Conservation (phyloP, 2,797 vertebrate species). For the Pangasius krempfi region DNA sequence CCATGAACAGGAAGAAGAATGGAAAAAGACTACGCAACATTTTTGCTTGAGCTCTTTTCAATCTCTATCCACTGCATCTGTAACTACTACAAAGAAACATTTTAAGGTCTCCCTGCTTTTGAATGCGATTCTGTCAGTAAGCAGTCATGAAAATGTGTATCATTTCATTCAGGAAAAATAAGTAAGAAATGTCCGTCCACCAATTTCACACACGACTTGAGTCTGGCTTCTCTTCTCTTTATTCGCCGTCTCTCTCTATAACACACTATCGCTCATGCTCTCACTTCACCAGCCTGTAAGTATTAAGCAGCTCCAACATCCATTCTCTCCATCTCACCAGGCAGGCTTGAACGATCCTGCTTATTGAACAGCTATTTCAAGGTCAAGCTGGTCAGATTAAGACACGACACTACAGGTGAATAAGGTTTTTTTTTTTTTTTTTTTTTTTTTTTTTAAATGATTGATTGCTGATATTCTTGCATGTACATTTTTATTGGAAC, state of each 20-base stretch:
- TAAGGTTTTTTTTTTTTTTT: neutral
- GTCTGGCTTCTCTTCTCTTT: constrained; percentile 55
- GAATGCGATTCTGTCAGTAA: neutral
- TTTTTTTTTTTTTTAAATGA: neutral
- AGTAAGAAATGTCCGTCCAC: constrained; percentile 61
- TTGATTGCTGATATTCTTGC: neutral
- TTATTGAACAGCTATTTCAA: constrained; percentile 59
- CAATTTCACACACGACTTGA: constrained; percentile 78
- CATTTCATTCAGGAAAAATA: constrained; percentile 61
- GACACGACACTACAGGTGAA: neutral
- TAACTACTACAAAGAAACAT: neutral
- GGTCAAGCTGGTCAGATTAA: neutral
- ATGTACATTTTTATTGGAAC: neutral
- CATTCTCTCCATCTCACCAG: constrained; percentile 70
- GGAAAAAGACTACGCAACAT: neutral
- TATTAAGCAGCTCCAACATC: constrained; percentile 75
- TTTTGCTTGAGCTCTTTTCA: neutral
- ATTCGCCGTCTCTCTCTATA: constrained; percentile 56
- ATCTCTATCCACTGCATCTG: neutral
- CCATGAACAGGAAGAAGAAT: neutral
- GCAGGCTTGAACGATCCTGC: constrained; percentile 70
- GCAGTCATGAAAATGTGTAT: constrained; percentile 49
- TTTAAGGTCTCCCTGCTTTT: neutral
- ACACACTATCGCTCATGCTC: constrained; percentile 31
- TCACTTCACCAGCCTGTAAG: constrained; percentile 75